Evolutionary conservation across 1,140 invertebrate genomes (phyloP).

Genomic region (Drosophila jambulina): DNA sequence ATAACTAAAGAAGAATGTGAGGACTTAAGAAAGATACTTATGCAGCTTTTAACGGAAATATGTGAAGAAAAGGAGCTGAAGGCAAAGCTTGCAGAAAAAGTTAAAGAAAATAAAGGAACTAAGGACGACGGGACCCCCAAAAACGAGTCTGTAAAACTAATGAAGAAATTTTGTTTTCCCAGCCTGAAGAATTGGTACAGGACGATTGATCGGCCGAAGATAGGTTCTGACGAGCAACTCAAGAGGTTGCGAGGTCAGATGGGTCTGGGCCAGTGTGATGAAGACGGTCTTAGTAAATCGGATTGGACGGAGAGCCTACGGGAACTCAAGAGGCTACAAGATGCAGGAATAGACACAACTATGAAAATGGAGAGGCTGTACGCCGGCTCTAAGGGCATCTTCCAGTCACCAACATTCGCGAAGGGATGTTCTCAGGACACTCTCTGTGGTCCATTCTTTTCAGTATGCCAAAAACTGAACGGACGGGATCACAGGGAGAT

Average conservation of each 20-base stretch:
- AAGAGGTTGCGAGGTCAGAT: background rate
- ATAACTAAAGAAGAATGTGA: background rate
- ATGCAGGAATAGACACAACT: background rate
- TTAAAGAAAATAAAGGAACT: background rate
- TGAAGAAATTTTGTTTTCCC: background rate
- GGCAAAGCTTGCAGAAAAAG: background rate
- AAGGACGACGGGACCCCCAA: background rate
- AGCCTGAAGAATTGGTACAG: background rate
- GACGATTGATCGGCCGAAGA: background rate
- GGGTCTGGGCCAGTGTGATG: background rate
- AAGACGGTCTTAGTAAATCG: too few relatives aligned
- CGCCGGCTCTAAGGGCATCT: background rate
- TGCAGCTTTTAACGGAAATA: background rate
- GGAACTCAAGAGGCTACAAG: too few relatives aligned
- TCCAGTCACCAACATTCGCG: background rate
- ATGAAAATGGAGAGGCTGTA: background rate
- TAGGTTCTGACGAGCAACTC: background rate
- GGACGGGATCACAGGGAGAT: background rate
- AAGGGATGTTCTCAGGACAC: conserved; percentile 7
- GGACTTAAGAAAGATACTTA: background rate
- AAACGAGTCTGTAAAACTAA: background rate
- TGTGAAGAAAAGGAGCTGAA: background rate
- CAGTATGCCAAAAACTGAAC: background rate
- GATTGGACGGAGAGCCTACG: background rate
- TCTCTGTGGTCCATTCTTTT: conserved; percentile 3